Percentiles rank a stretch among this genome's conserved stretches.
phyloP scores from a whole-genome alignment of 1,140 invertebrate species.

The Laodelphax striatellus region DNA sequence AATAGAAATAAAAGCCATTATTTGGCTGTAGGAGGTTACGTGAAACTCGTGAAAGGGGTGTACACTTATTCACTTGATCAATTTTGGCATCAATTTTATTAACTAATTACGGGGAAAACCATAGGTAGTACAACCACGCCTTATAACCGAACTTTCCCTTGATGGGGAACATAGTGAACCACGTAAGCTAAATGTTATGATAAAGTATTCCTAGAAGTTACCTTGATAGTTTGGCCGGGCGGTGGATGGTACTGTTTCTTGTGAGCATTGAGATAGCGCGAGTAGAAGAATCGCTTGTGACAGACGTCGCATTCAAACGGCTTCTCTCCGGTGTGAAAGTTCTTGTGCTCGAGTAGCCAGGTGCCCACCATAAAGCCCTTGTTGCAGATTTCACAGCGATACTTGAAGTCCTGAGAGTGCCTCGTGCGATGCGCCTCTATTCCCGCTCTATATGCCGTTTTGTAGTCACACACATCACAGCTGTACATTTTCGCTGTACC shows the following conservation, averaged over 20 bases:
- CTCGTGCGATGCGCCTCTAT: slow-evolving; percentile 31
- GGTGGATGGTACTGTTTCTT: slow-evolving; percentile 19
- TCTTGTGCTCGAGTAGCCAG: slow-evolving; percentile 26
- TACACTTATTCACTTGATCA: no score
- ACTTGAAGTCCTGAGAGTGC: slow-evolving; percentile 32
- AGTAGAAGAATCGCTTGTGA: slow-evolving; percentile 38
- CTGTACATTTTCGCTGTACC: slow-evolving; percentile 28
- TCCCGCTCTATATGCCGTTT: slow-evolving; percentile 32
- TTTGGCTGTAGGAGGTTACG: no score
- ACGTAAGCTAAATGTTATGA: no score
- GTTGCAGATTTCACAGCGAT: slow-evolving; percentile 32
- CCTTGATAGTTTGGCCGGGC: background rate
- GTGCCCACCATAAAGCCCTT: slow-evolving; percentile 35
- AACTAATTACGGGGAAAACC: no score
- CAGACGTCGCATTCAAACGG: slow-evolving; percentile 41
- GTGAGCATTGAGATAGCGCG: slow-evolving; percentile 18
- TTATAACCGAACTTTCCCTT: no score
- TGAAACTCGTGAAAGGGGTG: no score
- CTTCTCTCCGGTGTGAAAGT: slow-evolving; percentile 36
- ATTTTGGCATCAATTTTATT: no score
- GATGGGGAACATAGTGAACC: no score
- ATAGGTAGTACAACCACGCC: no score
- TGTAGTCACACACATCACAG: slow-evolving; percentile 33
- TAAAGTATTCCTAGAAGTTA: no score
- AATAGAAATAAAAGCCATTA: no score